phyloP scores from a whole-genome alignment of 2,113 vertebrate genomes.

The Sinocyclocheilus grahami region DNA sequence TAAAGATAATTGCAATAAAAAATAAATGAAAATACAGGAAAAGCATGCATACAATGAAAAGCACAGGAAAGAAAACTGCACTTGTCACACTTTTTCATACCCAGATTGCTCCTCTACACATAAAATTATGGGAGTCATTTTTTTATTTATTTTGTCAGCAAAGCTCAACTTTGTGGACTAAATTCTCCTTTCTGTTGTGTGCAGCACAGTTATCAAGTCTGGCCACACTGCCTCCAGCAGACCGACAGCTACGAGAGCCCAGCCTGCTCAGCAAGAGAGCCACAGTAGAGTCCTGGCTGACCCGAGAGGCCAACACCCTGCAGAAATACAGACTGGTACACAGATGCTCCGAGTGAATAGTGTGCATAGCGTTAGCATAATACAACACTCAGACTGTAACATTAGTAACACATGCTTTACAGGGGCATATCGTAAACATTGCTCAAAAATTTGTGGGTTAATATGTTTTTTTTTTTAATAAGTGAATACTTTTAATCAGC shows the following conservation, averaged over 20 bases:
- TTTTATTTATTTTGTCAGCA: neutral
- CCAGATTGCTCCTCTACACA: neutral
- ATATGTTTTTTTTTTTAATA: too few relatives aligned
- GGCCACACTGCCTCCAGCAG: slow-evolving; percentile 87
- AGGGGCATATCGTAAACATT: neutral
- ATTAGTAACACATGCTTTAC: neutral
- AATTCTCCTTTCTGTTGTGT: neutral
- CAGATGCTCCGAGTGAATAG: neutral
- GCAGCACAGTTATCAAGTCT: slow-evolving; percentile 91
- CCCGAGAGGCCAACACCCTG: slow-evolving; percentile 88
- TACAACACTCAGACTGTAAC: neutral
- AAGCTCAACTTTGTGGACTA: slow-evolving; percentile 18
- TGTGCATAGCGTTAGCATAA: neutral
- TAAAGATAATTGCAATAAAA: neutral
- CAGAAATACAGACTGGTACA: slow-evolving; percentile 96
- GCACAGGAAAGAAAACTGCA: neutral
- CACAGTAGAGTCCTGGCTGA: slow-evolving; percentile 82
- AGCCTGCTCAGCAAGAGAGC: slow-evolving; percentile 82
- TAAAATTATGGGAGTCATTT: neutral
- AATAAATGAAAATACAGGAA: neutral
- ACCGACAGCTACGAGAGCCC: slow-evolving; percentile 85
- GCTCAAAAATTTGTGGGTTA: neutral
- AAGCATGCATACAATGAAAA: too few relatives aligned
- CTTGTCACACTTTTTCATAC: neutral
- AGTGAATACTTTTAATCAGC: too few relatives aligned